These are phyloP conservation scores for Neuroterus valhalla DNA, from an alignment of 1,140 invertebrate species.

Conservation along the genomic window DNA sequence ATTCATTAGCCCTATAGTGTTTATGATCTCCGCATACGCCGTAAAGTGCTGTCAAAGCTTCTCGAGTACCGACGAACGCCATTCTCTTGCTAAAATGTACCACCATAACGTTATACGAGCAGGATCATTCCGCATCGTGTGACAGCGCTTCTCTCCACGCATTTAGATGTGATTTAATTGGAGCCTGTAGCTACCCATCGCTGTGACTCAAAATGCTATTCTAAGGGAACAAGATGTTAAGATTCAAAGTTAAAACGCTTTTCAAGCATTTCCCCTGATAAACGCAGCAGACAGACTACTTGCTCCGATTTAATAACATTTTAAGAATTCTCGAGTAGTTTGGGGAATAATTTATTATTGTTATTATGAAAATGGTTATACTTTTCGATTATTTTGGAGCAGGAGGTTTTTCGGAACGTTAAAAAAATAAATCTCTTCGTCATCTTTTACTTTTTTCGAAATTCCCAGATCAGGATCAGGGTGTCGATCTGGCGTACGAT, in stretches of 20 bases:
- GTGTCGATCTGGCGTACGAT: too few relatives aligned
- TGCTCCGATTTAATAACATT: too few relatives aligned
- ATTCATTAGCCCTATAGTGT: slow-evolving; percentile 9
- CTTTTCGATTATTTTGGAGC: too few relatives aligned
- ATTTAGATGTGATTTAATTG: not conserved
- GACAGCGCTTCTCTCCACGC: not conserved
- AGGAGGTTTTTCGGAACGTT: too few relatives aligned
- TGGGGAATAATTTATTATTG: too few relatives aligned
- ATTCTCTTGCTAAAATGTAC: slow-evolving; percentile 5
- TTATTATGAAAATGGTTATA: too few relatives aligned
- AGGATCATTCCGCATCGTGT: not conserved
- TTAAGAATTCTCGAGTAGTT: too few relatives aligned
- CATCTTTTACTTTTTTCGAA: too few relatives aligned
- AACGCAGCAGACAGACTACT: too few relatives aligned
- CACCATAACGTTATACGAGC: not conserved
- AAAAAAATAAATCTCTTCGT: too few relatives aligned
- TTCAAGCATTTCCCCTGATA: not conserved
- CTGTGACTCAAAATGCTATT: not conserved
- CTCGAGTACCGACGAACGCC: not conserved
- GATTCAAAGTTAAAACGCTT: not conserved
- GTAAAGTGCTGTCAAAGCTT: not conserved
- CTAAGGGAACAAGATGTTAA: not conserved
- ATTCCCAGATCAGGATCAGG: too few relatives aligned
- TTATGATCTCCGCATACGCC: not conserved
- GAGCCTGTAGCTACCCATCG: not conserved